Conservation (phyloP, 2,888 invertebrate genomes). For the Argyra leucocephala region DNA sequence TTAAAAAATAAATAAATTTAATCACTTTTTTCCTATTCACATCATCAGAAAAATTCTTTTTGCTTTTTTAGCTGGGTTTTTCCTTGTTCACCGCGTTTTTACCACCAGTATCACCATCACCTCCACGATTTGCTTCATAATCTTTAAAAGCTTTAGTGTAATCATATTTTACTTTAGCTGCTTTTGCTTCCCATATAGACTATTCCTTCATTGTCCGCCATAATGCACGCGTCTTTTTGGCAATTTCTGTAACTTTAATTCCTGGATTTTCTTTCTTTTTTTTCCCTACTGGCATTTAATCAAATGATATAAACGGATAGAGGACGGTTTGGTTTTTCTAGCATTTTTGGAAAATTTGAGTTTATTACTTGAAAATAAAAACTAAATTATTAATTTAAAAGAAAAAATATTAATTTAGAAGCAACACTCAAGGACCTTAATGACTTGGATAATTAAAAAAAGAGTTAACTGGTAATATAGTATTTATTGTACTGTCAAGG, state of each 20-base stretch:
- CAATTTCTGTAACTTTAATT: constrained; percentile 78
- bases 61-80: constrained; percentile 48
- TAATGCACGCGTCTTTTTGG: constrained; percentile 86
- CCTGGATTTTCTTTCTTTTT: constrained; percentile 77
- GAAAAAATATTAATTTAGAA: too few species aligned
- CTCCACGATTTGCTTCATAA: constrained; percentile 73
- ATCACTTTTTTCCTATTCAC: constrained; percentile 57
- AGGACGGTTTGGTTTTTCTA: constrained; percentile 84
- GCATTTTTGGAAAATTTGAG: too few species aligned
- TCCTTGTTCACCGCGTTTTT: constrained; percentile 45
- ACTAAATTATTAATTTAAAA: too few species aligned
- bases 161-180: constrained; percentile 77
- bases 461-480: too few species aligned
- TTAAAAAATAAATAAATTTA: too few species aligned
- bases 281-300: constrained; percentile 76
- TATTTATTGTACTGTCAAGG: too few species aligned
- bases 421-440: too few species aligned
- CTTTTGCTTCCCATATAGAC: constrained; percentile 84
- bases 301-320: constrained; percentile 88
- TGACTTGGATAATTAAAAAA: too few species aligned
- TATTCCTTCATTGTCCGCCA: constrained; percentile 85
- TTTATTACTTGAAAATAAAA: too few species aligned
- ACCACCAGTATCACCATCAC: constrained; percentile 45
- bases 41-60: constrained; percentile 56
- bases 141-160: constrained; percentile 82